A percentile compares a stretch with the other conserved stretches of the same genome.
These are phyloP conservation scores for Naja naja DNA, from an alignment of 2,113 vertebrate species.

Conservation along the genomic window DNA sequence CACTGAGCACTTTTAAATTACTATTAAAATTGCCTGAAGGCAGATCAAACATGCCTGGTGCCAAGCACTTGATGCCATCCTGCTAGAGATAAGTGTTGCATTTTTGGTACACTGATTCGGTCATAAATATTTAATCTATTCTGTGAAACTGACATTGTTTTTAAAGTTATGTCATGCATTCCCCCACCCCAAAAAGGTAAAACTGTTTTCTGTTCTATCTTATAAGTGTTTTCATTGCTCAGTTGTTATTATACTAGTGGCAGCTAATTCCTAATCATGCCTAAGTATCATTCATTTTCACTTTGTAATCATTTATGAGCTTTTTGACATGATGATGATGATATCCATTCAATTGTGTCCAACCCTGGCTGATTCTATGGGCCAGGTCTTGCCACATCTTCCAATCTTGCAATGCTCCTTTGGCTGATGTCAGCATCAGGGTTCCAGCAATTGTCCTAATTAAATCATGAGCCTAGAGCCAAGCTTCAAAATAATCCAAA, in stretches of 20 bases:
- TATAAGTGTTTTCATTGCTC: background rate
- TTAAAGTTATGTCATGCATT: constrained; percentile 30
- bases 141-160: constrained; percentile 20
- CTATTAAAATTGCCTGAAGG: constrained; percentile 52
- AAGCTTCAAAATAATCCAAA: too few relatives aligned
- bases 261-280: background rate
- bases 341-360: background rate
- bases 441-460: too few relatives aligned
- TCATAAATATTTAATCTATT: constrained; percentile 55
- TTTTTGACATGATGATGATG: background rate
- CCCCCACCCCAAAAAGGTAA: background rate
- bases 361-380: background rate
- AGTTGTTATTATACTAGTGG: background rate
- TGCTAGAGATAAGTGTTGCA: constrained; percentile 37
- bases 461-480: too few relatives aligned
- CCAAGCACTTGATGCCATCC: constrained; percentile 23
- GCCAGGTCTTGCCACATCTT: background rate
- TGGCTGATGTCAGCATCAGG: background rate
- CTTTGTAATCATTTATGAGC: background rate
- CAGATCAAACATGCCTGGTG: constrained; percentile 41
- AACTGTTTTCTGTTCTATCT: background rate
- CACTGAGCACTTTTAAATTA: constrained; percentile 56
- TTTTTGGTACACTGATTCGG: constrained; percentile 17
- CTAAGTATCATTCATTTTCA: background rate
- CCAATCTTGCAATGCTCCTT: background rate